Conservation (phyloP, 2,888 invertebrate genomes). For the Drosophila nr. perissopoda region DNA sequence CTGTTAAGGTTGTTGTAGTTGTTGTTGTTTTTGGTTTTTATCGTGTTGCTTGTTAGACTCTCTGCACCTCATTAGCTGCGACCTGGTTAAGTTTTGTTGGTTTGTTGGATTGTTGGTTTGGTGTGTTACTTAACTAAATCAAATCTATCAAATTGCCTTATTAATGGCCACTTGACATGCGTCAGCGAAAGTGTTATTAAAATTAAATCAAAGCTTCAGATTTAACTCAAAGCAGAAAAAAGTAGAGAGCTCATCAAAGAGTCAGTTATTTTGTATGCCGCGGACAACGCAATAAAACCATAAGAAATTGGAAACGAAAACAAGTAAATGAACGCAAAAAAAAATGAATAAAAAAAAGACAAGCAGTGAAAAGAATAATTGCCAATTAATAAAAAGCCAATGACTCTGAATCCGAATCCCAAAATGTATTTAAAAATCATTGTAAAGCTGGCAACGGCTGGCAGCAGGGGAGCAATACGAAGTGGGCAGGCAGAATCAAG, state of each 20-base stretch:
- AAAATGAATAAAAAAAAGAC: slow-evolving; percentile 1
- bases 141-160: slow-evolving; percentile 26
- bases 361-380: slow-evolving; percentile 66
- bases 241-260: background rate
- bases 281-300: slow-evolving; percentile 48
- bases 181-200: slow-evolving; percentile 71
- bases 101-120: background rate
- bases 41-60: slow-evolving; percentile 33
- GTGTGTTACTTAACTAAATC: slow-evolving; percentile 43
- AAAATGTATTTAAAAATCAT: slow-evolving; percentile 25
- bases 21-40: no score
- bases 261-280: slow-evolving; percentile 26
- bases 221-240: slow-evolving; percentile 3
- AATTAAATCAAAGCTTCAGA: slow-evolving; percentile 58
- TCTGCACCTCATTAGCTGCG: slow-evolving; percentile 49
- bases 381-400: slow-evolving; percentile 73
- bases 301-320: slow-evolving; percentile 48
- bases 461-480: slow-evolving; percentile 23
- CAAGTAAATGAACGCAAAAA: slow-evolving; percentile 20
- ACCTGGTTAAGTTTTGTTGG: slow-evolving; percentile 43
- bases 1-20: slow-evolving; percentile 21
- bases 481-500: slow-evolving; percentile 59
- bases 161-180: slow-evolving; percentile 61
- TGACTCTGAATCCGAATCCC: slow-evolving; percentile 44
- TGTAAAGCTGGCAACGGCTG: background rate